These are phyloP conservation scores for Cololabis saira DNA, from an alignment of 2,113 vertebrate species.

Conservation along the genomic window DNA sequence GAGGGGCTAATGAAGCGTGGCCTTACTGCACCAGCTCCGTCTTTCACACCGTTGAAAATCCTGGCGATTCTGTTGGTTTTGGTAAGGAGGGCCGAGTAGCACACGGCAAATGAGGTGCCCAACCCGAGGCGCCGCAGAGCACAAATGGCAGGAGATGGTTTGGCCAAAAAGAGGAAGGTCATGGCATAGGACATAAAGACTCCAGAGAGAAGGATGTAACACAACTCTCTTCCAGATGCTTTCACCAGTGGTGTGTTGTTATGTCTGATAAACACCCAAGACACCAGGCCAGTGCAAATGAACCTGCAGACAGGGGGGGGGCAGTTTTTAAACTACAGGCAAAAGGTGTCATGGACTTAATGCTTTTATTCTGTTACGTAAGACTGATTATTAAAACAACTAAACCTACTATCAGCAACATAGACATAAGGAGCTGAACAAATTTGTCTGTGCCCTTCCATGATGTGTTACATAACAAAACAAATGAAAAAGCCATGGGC, in stretches of 20 bases:
- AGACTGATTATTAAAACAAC: not conserved
- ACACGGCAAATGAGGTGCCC: slow-evolving; percentile 95
- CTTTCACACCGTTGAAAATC: slow-evolving; percentile 95
- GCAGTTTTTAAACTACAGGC: not conserved
- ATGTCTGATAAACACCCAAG: slow-evolving; percentile 92
- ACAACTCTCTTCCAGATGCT: slow-evolving; percentile 95
- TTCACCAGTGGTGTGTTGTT: slow-evolving; percentile 96
- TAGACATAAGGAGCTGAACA: too few relatives aligned
- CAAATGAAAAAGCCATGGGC: too few relatives aligned
- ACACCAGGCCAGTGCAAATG: slow-evolving; percentile 90
- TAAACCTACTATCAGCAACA: too few relatives aligned
- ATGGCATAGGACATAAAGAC: slow-evolving; percentile 96
- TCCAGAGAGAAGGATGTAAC: slow-evolving; percentile 94
- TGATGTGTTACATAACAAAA: too few relatives aligned
- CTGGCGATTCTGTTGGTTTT: slow-evolving; percentile 98
- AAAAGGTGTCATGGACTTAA: not conserved
- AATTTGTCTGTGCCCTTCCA: too few relatives aligned
- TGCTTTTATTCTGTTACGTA: not conserved
- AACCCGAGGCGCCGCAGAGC: slow-evolving; percentile 91
- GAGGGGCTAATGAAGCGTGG: slow-evolving; percentile 97
- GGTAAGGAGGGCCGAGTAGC: slow-evolving; percentile 96
- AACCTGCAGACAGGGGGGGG: slow-evolving; percentile 70
- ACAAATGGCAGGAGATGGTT: slow-evolving; percentile 94
- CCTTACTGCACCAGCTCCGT: slow-evolving; percentile 87
- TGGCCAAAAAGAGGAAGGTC: slow-evolving; percentile 98